Conservation (phyloP, 2,888 invertebrate genomes). For the Sinohyriopsis cumingii region DNA sequence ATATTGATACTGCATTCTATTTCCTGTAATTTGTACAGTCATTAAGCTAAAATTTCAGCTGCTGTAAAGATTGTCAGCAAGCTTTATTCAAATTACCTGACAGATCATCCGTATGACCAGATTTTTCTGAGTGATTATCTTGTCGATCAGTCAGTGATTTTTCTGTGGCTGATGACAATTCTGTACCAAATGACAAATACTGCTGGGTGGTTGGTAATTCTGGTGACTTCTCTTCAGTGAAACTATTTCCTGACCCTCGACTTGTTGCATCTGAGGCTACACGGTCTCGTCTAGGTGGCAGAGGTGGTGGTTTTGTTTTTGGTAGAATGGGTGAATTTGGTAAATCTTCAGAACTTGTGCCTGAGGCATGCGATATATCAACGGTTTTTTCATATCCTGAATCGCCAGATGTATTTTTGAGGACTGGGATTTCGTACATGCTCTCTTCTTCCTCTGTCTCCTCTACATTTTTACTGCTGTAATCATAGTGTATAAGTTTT, state of each 20-base stretch:
- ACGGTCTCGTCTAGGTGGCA: slow-evolving; percentile 53
- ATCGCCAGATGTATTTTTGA: slow-evolving; percentile 29
- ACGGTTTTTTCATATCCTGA: slow-evolving; percentile 37
- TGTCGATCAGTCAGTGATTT: slow-evolving; percentile 19
- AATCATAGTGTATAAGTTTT: slow-evolving; percentile 1
- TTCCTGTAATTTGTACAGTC: too few relatives aligned
- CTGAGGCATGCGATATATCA: slow-evolving; percentile 20
- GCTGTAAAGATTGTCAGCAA: too few relatives aligned
- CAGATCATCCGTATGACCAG: not conserved
- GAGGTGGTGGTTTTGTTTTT: slow-evolving; percentile 45
- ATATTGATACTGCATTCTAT: too few relatives aligned
- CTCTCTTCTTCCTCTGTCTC: slow-evolving; percentile 43
- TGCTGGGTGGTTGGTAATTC: slow-evolving; percentile 20
- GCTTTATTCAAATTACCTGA: not conserved
- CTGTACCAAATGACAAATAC: slow-evolving; percentile 2
- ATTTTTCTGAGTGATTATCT: slow-evolving; percentile 3
- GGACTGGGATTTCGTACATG: slow-evolving; percentile 53
- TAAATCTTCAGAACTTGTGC: not conserved
- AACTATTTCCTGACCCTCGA: slow-evolving; percentile 34
- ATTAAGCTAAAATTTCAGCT: too few relatives aligned
- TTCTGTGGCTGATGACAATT: not conserved
- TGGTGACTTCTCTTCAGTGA: slow-evolving; percentile 40
- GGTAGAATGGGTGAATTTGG: slow-evolving; percentile 12
- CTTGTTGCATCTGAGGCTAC: slow-evolving; percentile 36
- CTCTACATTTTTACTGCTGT: slow-evolving; percentile 12